Conservation (phyloP, 2,113 vertebrate genomes). For the Lamprotornis superbus region DNA sequence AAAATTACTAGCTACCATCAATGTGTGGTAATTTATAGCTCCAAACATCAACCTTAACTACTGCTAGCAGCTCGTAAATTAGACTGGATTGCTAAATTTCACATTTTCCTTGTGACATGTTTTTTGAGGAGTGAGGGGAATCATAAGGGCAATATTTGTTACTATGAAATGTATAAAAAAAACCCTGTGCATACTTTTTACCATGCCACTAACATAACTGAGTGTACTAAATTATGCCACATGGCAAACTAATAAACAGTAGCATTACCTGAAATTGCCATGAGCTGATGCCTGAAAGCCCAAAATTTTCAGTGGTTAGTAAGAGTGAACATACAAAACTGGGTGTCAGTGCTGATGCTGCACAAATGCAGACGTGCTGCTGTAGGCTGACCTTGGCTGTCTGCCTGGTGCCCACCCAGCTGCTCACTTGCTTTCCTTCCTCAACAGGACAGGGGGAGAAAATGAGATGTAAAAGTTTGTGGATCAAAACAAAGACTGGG, state of each 20-base stretch:
- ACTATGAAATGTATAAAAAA: neutral
- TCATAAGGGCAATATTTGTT: neutral
- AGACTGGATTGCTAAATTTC: constrained; percentile 43
- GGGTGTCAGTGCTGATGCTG: neutral
- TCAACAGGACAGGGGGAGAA: neutral
- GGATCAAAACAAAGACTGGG: neutral
- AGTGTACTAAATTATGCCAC: neutral
- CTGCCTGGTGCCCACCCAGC: neutral
- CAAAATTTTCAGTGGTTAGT: neutral
- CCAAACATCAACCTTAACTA: constrained; percentile 21
- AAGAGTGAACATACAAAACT: neutral
- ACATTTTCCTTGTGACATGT: neutral
- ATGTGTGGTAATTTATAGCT: constrained; percentile 35
- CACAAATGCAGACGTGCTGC: neutral
- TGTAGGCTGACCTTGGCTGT: neutral
- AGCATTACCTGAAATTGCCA: neutral
- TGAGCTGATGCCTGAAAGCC: neutral
- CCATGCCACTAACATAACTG: neutral
- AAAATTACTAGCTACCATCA: constrained; percentile 26
- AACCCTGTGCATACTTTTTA: neutral
- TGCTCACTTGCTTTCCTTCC: neutral
- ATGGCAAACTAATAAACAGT: neutral
- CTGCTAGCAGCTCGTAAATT: constrained; percentile 34
- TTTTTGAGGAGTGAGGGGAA: neutral
- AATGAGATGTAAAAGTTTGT: neutral